Base-by-base conservation (phyloP, 2,888 invertebrate genomes). In the Aphidoletes aphidimyza region DNA sequence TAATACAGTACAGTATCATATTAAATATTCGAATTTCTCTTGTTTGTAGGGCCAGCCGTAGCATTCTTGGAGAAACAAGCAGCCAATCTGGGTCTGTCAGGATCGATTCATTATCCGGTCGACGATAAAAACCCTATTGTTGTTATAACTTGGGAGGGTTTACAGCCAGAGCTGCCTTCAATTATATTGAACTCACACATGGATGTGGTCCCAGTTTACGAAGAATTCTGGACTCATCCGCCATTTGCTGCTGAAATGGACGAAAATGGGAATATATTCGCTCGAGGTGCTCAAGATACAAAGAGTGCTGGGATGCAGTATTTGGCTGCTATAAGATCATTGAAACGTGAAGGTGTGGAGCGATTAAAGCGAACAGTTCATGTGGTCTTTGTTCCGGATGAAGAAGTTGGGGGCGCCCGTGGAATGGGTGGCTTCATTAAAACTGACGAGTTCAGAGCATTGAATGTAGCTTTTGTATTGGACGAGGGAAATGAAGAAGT, bases 241-340 rank as follows among this genome's bases (percentile, higher is more conserved):
- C n/a, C n/a, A n/a, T n/a, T n/a, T n/a, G n/a, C n/a, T n/a, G n/a
- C n/a, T 0, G 93, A 95, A 86, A 95, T 97, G 88, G 96, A 96
- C 88, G 92, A 93, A 0, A 92, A 95, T 85, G 98, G 97, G 0
- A 94, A 96, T 88, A 95, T 95, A 85, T 95, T 91, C 88, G 95
- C 93, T 0, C 91, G 95, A 9, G 95, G 95, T 14, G 89, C 94
- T 0, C 94, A 94, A 89, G 95, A 95, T 87, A 96, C 96, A 96
- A 96, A 96, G 90, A 94, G 93, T 87, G 94, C 95, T 84, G 95
- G 94, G 26, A 94, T 94, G 86, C 95, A 95, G 89, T 94, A 93
- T 89, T 89, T 96, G 85, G 96, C 95, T 87, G 95, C 96, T 0
- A 91, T 96, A 42, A 91, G 95, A 78, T 91, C 92, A 45, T 88